Evolutionary conservation across 1,140 invertebrate species (phyloP), one percentile per base, ranked within the genome.

Genomic region (Drosophila kanapiae): DNA sequence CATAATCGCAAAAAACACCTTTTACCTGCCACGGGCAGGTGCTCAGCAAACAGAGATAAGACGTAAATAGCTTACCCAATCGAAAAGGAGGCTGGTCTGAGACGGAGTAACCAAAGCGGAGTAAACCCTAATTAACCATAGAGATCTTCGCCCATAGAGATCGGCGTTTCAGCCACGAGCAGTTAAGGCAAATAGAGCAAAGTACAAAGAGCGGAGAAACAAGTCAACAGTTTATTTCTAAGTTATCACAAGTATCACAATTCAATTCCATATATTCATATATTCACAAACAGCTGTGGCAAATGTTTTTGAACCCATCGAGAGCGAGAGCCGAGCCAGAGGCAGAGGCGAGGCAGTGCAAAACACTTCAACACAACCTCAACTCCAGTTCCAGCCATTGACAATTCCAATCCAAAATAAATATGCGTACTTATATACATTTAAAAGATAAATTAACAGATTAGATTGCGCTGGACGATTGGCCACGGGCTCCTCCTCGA

Each of bases 211-310:
- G 42, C 61, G 45, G 14, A 61, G 42, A 80, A 72, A 57, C 53
- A 69, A 56, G 33, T 80, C 63, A 80, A 72, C 68, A 62, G 54
- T 65, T 61, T 82, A 62, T 65, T 61, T 45, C 63, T 33, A 72
- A 62, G 56, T 79, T 54, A 82, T 79, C 59, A 79, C 58, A 72
- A 59, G 58, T 60, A 58, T 63, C 53, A 56, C 53, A 56, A 38
- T 56, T 56, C 5, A 38, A 56, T 56, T 56, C 3, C 27, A 43
- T 23, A 48, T 42, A 56, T 58, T 35, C 29, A 11, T 45, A 47
- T n/a, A 40, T 31, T 42, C 75, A 82, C 75, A 78, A 86, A 75
- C 82, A 86, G 82, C 83, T 86, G 83, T 69, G 83, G 5, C 82
- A 77, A 86, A 76, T 86, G 79, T 71, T 87, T 86, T 63, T 31